These are phyloP conservation scores for Odocoileus hemionus DNA, from an alignment of 2,113 vertebrate genomes.

Conservation along the genomic window DNA sequence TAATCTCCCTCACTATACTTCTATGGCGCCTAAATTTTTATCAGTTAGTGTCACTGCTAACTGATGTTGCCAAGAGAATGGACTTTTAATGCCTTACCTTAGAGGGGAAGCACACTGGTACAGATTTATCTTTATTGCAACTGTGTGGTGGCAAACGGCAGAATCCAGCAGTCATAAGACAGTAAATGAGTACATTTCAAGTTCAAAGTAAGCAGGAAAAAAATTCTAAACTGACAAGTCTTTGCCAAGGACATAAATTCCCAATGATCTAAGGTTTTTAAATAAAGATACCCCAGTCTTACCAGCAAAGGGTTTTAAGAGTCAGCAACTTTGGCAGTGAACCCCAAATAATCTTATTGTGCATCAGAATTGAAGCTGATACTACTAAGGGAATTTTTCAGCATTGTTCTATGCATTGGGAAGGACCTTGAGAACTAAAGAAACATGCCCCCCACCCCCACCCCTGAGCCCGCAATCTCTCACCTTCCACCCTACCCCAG, in stretches of 20 bases:
- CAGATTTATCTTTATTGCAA: background rate
- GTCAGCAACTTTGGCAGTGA: background rate
- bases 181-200: background rate
- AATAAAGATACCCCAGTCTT: background rate
- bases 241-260: background rate
- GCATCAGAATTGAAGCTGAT: background rate
- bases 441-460: fast-evolving
- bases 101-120: background rate
- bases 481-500: fast-evolving
- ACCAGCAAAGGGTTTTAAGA: background rate
- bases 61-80: background rate
- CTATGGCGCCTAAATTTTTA: background rate
- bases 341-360: background rate
- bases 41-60: background rate
- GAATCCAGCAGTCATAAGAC: background rate
- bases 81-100: background rate
- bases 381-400: background rate
- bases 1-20: background rate
- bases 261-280: background rate
- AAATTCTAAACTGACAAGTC: background rate
- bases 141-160: background rate
- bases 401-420: background rate
- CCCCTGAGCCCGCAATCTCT: fast-evolving
- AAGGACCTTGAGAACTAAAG: background rate
- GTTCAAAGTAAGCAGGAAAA: background rate